Evolutionary conservation across 2,797 vertebrate species (phyloP), one percentile per base, ranked within the genome.

Genomic region (Leptodactylus fallax): DNA sequence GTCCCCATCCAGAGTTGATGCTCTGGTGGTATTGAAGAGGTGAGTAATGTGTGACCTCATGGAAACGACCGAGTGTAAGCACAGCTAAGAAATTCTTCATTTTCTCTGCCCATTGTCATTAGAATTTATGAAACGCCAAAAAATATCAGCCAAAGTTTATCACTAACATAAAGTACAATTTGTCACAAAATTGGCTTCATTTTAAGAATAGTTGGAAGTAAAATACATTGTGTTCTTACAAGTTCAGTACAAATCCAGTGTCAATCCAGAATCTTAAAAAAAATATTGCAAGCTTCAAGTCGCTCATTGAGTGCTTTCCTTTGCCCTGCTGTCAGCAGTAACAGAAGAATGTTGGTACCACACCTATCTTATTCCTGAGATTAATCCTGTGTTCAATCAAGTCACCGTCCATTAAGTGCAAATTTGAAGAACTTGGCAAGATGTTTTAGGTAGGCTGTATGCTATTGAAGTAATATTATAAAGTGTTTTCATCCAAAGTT

Each of bases 401-500:
- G 12, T n/a, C 53, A 53, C 53, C 27, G 11, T 69, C 27, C 47
- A 83, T 72, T 72, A 56, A 19, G 51, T 36, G 27, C 11, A 80
- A n/a, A 47, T 21, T 45, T 61, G 4, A 80, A 16, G 56, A 60
- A 55, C 60, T 85, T 77, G 45, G 45, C 45, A 9, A 78, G 56
- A 53, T 14, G 61, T 9, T 12, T 74, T 58, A 72, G 21, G 69
- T 36, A 45, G 55, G 47, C 58, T 27, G 56, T 61, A 21, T 61
- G 27, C 21, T 85, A 47, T 53, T 67, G 13, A 80, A 67, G 77
- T 69, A 56, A 47, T 51, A 25, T 25, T 51, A 53, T 36, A 27
- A 16, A 36, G 61, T 27, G 36, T 83, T 82, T 69, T 71, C 25
- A 13, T 55, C 81, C 49, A 63, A 55, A 69, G 58, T 82, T 78